phyloP scores from a whole-genome alignment of 2,113 vertebrate species.

The Solea solea region DNA sequence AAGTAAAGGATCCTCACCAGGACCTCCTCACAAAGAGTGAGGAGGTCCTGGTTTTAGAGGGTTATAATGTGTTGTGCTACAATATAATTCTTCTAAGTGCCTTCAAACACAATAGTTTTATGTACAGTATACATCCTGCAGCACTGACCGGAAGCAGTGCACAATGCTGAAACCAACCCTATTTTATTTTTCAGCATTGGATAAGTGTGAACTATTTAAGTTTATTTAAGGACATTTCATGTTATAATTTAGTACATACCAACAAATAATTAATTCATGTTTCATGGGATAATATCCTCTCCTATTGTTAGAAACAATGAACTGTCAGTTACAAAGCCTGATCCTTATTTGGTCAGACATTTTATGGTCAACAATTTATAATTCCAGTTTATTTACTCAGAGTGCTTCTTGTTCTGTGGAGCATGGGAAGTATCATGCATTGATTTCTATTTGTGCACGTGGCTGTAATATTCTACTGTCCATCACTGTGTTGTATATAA shows the following conservation, averaged over 20 bases:
- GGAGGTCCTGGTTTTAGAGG: too few species aligned
- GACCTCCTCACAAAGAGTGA: too few species aligned
- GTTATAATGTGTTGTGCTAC: slow-evolving; percentile 2
- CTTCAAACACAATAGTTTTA: slow-evolving; percentile 31
- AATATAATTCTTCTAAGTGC: slow-evolving; percentile 26
- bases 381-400: background rate
- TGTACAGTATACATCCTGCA: background rate
- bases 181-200: background rate
- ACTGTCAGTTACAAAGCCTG: slow-evolving; percentile 20
- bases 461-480: slow-evolving; percentile 33
- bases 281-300: background rate
- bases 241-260: slow-evolving; percentile 23
- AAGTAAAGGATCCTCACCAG: too few species aligned
- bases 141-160: slow-evolving; percentile 4
- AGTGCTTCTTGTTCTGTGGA: background rate
- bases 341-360: background rate
- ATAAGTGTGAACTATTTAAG: background rate
- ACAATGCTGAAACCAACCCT: background rate
- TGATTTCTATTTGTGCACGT: slow-evolving; percentile 29
- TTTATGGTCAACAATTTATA: background rate
- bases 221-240: background rate
- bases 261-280: slow-evolving; percentile 35
- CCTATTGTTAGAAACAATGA: background rate
- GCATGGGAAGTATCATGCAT: background rate
- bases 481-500: slow-evolving; percentile 29